Percentiles rank a stretch among this genome's conserved stretches.
Conservation (phyloP, 2,797 vertebrate genomes). For the Fistularia tabacaria region DNA sequence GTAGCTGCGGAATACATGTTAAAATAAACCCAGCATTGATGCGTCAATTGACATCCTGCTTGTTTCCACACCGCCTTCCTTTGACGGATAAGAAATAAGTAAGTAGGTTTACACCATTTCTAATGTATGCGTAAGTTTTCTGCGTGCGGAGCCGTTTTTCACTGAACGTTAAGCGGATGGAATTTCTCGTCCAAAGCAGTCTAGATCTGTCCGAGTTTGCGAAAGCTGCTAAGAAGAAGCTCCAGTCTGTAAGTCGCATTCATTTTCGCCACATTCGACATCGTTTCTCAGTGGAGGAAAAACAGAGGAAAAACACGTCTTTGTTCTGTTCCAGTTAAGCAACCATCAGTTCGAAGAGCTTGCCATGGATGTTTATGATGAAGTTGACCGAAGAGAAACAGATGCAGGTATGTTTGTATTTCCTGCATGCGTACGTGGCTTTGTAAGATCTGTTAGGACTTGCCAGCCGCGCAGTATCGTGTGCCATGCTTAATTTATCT, state of each 20-base stretch:
- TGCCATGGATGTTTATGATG: slow-evolving; percentile 98
- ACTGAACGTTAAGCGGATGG: slow-evolving; percentile 1
- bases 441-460: neutral
- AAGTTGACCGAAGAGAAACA: slow-evolving; percentile 96
- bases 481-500: neutral
- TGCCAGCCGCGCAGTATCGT: no score
- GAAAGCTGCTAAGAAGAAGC: slow-evolving; percentile 98
- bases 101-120: slow-evolving; percentile 57
- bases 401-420: slow-evolving; percentile 82
- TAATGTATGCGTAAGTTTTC: neutral
- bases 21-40: neutral
- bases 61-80: slow-evolving; percentile 56
- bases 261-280: slow-evolving; percentile 1
- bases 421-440: neutral
- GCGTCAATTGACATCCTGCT: slow-evolving; percentile 2
- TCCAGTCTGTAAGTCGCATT: slow-evolving; percentile 87
- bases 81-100: slow-evolving; percentile 77
- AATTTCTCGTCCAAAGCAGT: slow-evolving; percentile 74
- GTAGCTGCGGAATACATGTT: neutral
- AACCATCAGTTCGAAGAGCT: slow-evolving; percentile 99
- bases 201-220: slow-evolving; percentile 96
- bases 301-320: no score
- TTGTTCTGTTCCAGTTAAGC: slow-evolving; percentile 78
- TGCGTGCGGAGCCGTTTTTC: neutral
- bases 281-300: neutral